Evolutionary conservation across 2,113 vertebrate genomes (phyloP).

Genomic region (Strix uralensis): DNA sequence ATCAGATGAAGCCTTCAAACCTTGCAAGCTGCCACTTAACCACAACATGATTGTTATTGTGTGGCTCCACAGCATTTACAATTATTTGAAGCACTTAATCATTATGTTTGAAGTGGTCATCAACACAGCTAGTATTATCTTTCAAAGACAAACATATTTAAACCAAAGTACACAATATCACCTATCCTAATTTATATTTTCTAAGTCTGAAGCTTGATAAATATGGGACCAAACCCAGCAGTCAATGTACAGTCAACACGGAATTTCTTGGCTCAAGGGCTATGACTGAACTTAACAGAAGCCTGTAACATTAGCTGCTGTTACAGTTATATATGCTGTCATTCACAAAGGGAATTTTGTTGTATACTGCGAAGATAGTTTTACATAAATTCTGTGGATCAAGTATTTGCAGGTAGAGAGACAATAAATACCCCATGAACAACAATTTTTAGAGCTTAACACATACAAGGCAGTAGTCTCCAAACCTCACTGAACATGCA

Average conservation of each 20-base stretch:
- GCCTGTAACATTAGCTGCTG: not conserved
- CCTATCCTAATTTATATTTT: not conserved
- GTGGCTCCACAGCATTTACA: not conserved
- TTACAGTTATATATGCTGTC: not conserved
- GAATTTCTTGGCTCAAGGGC: not conserved
- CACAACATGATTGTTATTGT: not conserved
- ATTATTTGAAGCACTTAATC: not conserved
- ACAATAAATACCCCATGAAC: not conserved
- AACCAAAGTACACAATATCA: not conserved
- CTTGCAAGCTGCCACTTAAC: not conserved
- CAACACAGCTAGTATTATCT: not conserved
- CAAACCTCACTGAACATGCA: not conserved
- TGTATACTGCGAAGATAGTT: not conserved
- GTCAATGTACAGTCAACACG: not conserved
- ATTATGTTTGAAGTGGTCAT: not conserved
- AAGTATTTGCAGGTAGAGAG: not conserved
- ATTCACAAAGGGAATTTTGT: not conserved
- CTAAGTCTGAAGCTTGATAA: not conserved
- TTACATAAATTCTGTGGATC: not conserved
- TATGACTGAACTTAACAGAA: not conserved
- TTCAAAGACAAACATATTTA: not conserved
- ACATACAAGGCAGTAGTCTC: not conserved
- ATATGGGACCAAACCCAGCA: not conserved
- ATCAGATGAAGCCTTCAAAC: not conserved
- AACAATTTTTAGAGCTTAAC: not conserved